phyloP scores from a whole-genome alignment of 2,113 vertebrate genomes.

The Psittacula cyanocephala region DNA sequence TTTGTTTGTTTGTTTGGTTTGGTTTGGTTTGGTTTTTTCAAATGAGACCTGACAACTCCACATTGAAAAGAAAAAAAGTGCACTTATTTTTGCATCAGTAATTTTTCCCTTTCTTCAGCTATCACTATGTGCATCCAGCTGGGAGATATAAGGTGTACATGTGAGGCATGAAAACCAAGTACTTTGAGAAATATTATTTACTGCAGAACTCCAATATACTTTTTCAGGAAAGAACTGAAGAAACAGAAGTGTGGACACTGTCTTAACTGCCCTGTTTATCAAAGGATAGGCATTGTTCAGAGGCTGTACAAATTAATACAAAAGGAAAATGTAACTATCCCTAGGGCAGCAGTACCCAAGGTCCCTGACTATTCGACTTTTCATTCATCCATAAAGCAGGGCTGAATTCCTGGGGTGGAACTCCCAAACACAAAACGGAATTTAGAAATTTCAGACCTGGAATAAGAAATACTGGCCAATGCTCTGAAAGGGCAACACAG shows the following conservation, averaged over 20 bases:
- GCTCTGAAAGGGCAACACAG: background rate
- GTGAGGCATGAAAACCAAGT: background rate
- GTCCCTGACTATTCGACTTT: background rate
- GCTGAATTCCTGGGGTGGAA: background rate
- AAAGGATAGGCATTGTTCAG: background rate
- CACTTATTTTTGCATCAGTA: background rate
- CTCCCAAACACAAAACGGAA: fast-evolving
- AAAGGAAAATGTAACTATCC: background rate
- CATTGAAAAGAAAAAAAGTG: background rate
- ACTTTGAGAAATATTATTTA: background rate
- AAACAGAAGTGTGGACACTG: background rate
- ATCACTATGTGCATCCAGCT: background rate
- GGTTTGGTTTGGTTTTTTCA: background rate
- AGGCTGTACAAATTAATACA: background rate
- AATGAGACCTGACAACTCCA: background rate
- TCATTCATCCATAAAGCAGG: background rate
- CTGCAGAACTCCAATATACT: background rate
- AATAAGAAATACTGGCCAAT: background rate
- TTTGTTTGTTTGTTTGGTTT: background rate
- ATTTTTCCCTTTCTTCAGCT: background rate
- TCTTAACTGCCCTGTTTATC: background rate
- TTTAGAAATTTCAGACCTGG: background rate
- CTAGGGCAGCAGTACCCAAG: background rate
- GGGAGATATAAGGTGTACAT: background rate
- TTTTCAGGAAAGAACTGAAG: background rate